phyloP scores from a whole-genome alignment of 2,113 vertebrate species.

The Megaceryle torquata region DNA sequence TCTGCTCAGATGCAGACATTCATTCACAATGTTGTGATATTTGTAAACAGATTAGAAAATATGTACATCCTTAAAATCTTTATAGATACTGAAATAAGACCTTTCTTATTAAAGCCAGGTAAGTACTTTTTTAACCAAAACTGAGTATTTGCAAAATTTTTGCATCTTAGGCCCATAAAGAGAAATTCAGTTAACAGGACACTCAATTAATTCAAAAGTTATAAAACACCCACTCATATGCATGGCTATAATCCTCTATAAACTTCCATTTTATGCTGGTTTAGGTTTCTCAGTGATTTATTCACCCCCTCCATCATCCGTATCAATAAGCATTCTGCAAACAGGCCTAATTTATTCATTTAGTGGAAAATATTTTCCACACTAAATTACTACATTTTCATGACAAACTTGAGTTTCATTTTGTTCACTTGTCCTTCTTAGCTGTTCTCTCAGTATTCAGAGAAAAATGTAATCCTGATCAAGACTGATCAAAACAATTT shows the following conservation, averaged over 20 bases:
- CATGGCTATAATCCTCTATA: background rate
- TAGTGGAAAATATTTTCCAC: background rate
- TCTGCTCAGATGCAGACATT: background rate
- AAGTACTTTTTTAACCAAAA: background rate
- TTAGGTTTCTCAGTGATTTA: background rate
- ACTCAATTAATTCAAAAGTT: background rate
- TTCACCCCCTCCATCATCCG: background rate
- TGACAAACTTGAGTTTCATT: background rate
- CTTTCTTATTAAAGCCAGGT: background rate
- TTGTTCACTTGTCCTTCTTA: background rate
- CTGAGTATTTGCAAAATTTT: background rate
- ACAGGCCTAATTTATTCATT: background rate
- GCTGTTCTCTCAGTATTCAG: background rate
- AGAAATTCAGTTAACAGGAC: background rate
- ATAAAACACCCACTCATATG: background rate
- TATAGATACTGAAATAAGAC: background rate
- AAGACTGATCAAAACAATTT: background rate
- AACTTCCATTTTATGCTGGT: background rate
- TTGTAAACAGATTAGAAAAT: background rate
- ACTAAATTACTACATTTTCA: background rate
- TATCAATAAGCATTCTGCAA: background rate
- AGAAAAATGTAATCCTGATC: background rate
- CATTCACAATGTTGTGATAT: background rate
- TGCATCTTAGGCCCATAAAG: background rate
- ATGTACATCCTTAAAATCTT: background rate